Conservation (phyloP, 2,888 invertebrate genomes). For the Leptinotarsa peninsularis region DNA sequence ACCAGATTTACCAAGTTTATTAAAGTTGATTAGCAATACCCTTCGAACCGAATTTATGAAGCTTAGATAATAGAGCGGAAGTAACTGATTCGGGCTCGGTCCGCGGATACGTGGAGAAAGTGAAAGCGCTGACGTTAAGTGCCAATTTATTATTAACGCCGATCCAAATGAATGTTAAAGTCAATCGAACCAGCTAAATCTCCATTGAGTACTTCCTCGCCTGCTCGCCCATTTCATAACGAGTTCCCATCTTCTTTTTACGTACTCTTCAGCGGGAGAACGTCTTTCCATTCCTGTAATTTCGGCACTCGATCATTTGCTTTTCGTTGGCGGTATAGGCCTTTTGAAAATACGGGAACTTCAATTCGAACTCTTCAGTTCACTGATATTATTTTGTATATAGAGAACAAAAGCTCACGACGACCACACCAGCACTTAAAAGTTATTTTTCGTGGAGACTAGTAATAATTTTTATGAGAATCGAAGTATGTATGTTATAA, state of each 20-base stretch:
- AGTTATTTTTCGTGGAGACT: no score
- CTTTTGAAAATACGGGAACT: constrained; percentile 33
- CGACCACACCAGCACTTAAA: no score
- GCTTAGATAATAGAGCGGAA: constrained; percentile 41
- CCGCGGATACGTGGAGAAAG: constrained; percentile 36
- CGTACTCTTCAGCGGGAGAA: constrained; percentile 30
- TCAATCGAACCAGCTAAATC: constrained; percentile 50
- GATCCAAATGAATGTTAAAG: constrained; percentile 50
- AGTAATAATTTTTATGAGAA: no score
- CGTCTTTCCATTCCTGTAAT: constrained; percentile 37
- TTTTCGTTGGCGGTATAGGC: constrained; percentile 29
- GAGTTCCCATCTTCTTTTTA: constrained; percentile 41
- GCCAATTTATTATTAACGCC: constrained; percentile 50
- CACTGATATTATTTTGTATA: no score
- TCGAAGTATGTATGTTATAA: no score
- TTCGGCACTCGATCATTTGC: constrained; percentile 45
- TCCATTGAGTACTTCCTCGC: constrained; percentile 43
- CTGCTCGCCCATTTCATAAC: constrained; percentile 40
- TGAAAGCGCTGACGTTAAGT: constrained; percentile 36
- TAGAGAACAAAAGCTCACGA: no score
- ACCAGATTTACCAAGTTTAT: constrained; percentile 30
- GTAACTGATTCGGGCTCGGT: constrained; percentile 33
- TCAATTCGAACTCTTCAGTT: neutral
- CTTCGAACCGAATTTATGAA: constrained; percentile 43
- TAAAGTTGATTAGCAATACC: constrained; percentile 40